Conservation (phyloP, 2,888 invertebrate genomes). For the Incurvaria masculella region DNA sequence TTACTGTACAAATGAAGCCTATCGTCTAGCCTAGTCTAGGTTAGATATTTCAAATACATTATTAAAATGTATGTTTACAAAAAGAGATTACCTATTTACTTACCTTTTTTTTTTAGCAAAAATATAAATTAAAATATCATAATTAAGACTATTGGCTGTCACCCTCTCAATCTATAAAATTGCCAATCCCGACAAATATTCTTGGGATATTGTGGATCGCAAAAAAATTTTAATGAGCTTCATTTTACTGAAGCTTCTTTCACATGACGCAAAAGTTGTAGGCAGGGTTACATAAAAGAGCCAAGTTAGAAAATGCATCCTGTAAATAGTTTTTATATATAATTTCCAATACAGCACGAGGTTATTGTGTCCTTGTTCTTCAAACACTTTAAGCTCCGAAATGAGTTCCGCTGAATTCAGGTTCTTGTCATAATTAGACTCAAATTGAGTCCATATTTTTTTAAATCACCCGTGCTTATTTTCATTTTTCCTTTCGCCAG, state of each 20-base stretch:
- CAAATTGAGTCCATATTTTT: slow-evolving; percentile 1
- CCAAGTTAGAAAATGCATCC: slow-evolving; percentile 1
- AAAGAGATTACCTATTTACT: too few relatives aligned
- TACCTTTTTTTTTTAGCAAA: not conserved
- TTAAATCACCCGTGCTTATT: too few relatives aligned
- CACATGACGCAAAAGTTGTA: slow-evolving; percentile 1
- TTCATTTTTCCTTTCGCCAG: too few relatives aligned
- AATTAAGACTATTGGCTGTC: not conserved
- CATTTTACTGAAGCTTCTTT: slow-evolving; percentile 1
- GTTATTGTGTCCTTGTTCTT: not conserved
- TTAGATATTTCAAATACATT: too few relatives aligned
- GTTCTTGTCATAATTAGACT: too few relatives aligned
- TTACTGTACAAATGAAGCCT: too few relatives aligned
- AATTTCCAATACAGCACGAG: not conserved
- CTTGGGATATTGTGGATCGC: not conserved
- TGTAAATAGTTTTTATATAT: not conserved
- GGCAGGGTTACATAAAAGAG: not conserved
- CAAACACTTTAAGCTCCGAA: too few relatives aligned
- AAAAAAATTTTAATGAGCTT: slow-evolving; percentile 1
- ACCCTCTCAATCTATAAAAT: not conserved
- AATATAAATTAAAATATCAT: not conserved
- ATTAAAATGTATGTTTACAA: too few relatives aligned
- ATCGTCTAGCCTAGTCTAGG: too few relatives aligned
- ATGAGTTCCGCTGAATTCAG: too few relatives aligned
- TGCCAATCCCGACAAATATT: not conserved